These are phyloP conservation scores for Anoncus sp. DNA, from an alignment of 2,888 invertebrate genomes.

Conservation along the genomic window DNA sequence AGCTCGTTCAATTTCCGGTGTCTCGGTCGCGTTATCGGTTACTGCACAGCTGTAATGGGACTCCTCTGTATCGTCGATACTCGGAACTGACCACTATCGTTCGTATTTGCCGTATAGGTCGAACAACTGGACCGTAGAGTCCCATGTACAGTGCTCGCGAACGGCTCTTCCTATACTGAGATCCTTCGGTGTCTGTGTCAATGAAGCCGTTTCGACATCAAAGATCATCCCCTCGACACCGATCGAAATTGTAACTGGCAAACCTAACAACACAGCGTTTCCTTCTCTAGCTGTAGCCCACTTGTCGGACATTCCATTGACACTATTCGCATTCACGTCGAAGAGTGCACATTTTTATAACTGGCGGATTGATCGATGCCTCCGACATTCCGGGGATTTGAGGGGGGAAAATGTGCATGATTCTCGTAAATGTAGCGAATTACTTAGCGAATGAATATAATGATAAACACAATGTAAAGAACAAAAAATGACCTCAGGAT, in stretches of 20 bases:
- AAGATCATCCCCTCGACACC: constrained; percentile 18
- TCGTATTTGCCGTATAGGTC: constrained; percentile 27
- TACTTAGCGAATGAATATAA: neutral
- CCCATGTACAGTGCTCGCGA: neutral
- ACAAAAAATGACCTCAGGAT: neutral
- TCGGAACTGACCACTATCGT: constrained; percentile 3
- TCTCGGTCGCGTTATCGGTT: constrained; percentile 8
- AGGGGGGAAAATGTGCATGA: neutral
- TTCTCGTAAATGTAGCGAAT: neutral
- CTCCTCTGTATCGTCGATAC: constrained; percentile 7
- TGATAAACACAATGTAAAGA: neutral
- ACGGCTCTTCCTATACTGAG: neutral
- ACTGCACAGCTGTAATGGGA: constrained; percentile 1
- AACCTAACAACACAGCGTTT: neutral
- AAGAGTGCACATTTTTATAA: neutral
- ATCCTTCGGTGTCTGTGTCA: constrained; percentile 8
- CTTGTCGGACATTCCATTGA: neutral
- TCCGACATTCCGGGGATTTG: neutral
- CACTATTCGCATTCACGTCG: neutral
- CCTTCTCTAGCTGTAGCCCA: neutral
- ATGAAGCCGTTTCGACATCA: constrained; percentile 7
- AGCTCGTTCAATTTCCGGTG: constrained; percentile 5
- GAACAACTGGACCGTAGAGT: neutral
- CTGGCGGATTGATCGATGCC: neutral
- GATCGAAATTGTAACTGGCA: neutral